Conservation (phyloP, 2,888 invertebrate species). For the Diadegma fenestrale region DNA sequence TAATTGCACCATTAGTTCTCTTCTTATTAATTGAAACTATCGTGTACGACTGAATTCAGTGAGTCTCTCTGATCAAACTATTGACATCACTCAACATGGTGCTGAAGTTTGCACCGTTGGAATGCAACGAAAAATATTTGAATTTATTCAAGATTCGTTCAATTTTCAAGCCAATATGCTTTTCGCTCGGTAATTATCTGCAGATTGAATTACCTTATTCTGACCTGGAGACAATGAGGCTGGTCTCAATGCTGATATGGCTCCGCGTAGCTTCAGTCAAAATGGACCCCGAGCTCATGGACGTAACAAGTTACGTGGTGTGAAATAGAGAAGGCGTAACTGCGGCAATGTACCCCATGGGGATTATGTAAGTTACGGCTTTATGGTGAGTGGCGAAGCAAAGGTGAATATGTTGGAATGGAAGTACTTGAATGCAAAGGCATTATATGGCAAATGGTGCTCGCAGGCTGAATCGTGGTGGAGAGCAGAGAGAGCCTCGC, state of each 20-base stretch:
- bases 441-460: slow-evolving; percentile 36
- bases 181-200: too few species aligned
- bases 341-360: not conserved
- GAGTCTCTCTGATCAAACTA: not conserved
- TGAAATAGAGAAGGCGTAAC: not conserved
- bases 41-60: not conserved
- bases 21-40: slow-evolving; percentile 6
- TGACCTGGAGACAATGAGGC: too few species aligned
- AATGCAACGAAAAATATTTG: too few species aligned
- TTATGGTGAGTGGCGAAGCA: not conserved
- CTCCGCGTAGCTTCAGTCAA: slow-evolving; percentile 31
- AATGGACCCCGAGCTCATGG: slow-evolving; percentile 11
- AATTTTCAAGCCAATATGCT: too few species aligned
- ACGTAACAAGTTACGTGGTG: not conserved
- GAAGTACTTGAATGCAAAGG: slow-evolving; percentile 25
- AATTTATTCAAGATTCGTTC: too few species aligned
- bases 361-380: slow-evolving; percentile 17
- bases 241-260: slow-evolving; percentile 8
- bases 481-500: slow-evolving; percentile 27
- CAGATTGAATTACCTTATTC: too few species aligned
- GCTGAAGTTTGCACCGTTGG: too few species aligned
- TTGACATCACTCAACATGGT: not conserved
- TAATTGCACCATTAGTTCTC: not conserved
- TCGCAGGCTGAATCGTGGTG: too few species aligned
- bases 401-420: slow-evolving; percentile 28